phyloP scores from a whole-genome alignment of 1,140 invertebrate species.

The Dryas iulia region DNA sequence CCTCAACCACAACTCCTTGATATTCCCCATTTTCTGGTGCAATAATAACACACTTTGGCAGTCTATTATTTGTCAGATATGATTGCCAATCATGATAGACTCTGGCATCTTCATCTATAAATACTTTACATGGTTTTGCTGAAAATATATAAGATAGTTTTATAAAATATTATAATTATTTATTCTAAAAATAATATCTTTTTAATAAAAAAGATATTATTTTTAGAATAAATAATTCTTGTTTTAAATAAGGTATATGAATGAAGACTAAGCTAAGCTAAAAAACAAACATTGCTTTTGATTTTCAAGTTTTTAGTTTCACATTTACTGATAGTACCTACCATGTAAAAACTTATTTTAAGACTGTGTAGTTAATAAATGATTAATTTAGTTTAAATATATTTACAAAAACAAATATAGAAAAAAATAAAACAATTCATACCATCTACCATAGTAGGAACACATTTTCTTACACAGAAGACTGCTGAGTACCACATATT shows the following conservation, averaged over 20 bases:
- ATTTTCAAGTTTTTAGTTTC: no score
- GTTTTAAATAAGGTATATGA: no score
- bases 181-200: no score
- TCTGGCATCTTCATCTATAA: constrained; percentile 66
- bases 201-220: no score
- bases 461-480: constrained; percentile 67
- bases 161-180: not conserved
- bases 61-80: constrained; percentile 59
- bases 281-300: no score
- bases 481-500: constrained; percentile 69
- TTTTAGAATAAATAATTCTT: no score
- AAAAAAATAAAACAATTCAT: constrained; percentile 14
- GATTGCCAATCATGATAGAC: constrained; percentile 67
- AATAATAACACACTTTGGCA: constrained; percentile 69
- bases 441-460: constrained; percentile 62
- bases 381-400: no score
- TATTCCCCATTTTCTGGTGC: constrained; percentile 70
- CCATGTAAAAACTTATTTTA: no score
- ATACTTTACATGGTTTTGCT: constrained; percentile 63
- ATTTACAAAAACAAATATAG: no score
- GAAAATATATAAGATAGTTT: constrained; percentile 28
- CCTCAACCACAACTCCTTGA: constrained; percentile 53
- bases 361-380: no score
- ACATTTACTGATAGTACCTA: no score
- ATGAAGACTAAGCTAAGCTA: no score